Evolutionary conservation across 2,888 invertebrate species (phyloP), one percentile per base, ranked within the genome.

Genomic region (Megastigmus dorsalis): DNA sequence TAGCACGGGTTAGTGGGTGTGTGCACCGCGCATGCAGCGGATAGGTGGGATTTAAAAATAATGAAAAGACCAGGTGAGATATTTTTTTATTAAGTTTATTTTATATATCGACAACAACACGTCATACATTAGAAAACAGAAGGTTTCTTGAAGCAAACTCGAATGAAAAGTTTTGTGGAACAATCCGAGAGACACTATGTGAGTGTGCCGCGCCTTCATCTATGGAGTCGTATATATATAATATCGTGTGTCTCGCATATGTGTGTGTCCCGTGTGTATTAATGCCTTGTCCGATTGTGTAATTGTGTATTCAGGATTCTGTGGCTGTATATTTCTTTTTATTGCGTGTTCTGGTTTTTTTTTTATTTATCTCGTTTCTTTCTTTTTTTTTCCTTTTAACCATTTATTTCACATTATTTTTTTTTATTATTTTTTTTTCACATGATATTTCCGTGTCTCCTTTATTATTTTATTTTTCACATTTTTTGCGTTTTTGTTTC

Each of bases 41-140:
- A n/a, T 5, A 59, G 10, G 2, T 3, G 18, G 18, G n/a, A 10
- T 62, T n/a, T n/a, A n/a, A 23, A 45, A 41, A 20, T 57, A 55
- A 63, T 41, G 2, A 73, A n/a, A 54, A 48, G 13, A 72, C 18
- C 3, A 36, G 45, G 45, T 80, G 74, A 81, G 79, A 79, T 85
- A 85, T 87, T 87, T 87, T 87, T 87, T 87, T 88, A 87, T 87
- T 88, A 88, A 87, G 88, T 88, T 88, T 88, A 88, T 88, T 88
- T 88, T 88, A 88, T 88, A 88, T 88, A 88, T 88, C 88, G 88
- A 88, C 88, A 88, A 88, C 87, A 88, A 88, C 87, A 88, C 88
- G 88, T 88, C 88, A 88, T 88, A 88, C 88, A 88, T 88, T 88
- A 88, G 88, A 88, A 88, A 88, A 88, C 88, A 88, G 87, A 88